Evolutionary conservation across 53 echinoderm and acorn worm species (phyloP).

Genomic region (Mesocentrotus franciscanus): DNA sequence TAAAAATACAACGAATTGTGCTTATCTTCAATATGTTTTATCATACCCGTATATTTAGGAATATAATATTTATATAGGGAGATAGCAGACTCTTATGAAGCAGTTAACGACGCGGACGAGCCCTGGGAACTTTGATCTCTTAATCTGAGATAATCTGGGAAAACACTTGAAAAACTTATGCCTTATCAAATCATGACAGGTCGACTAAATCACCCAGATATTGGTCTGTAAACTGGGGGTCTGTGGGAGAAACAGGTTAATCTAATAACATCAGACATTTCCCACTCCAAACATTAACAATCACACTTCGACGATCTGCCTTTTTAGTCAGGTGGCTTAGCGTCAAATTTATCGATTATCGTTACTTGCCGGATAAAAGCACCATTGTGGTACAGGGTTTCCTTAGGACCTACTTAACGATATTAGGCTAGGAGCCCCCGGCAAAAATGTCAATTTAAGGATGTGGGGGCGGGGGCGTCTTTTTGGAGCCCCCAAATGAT

Average conservation of each 20-base stretch:
- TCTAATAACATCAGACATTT: neutral
- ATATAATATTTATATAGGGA: neutral
- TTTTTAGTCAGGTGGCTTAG: too few species aligned
- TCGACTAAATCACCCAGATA: neutral
- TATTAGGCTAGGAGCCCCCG: too few species aligned
- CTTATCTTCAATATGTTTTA: neutral
- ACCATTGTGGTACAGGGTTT: too few species aligned
- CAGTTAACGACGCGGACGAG: neutral
- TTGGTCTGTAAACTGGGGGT: neutral
- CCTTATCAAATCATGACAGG: neutral
- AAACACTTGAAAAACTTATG: neutral
- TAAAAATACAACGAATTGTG: neutral
- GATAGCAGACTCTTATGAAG: neutral
- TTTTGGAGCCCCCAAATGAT: too few species aligned
- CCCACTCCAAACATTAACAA: neutral
- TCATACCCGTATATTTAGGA: neutral
- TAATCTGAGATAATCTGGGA: neutral
- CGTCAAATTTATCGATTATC: too few species aligned
- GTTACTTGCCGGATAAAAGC: too few species aligned
- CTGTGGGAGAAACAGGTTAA: neutral
- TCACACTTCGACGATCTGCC: neutral
- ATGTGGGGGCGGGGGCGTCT: too few species aligned
- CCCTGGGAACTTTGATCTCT: neutral
- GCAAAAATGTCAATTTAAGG: too few species aligned
- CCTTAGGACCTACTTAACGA: too few species aligned